phyloP scores from a whole-genome alignment of 2,113 vertebrate species.

The Onychorhynchus coronatus region DNA sequence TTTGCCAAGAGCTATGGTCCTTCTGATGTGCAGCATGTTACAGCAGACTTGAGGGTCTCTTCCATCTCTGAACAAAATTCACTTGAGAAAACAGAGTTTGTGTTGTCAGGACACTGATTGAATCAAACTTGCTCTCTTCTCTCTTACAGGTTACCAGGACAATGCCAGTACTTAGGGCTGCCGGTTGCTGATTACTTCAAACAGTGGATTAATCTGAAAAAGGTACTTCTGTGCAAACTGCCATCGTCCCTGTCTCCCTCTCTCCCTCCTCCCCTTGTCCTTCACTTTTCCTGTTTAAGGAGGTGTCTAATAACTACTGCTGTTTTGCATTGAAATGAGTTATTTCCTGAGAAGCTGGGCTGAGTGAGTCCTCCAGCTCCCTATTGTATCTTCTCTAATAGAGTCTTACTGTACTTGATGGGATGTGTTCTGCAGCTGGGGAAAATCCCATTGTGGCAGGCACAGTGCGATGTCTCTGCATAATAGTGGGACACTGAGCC shows the following conservation, averaged over 20 bases:
- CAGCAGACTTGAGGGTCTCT: slow-evolving; percentile 2
- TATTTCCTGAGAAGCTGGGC: slow-evolving; percentile 67
- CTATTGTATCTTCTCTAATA: slow-evolving; percentile 71
- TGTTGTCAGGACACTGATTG: slow-evolving; percentile 37
- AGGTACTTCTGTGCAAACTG: slow-evolving; percentile 74
- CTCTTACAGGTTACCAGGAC: slow-evolving; percentile 82
- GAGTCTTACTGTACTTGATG: slow-evolving; percentile 70
- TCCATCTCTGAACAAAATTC: slow-evolving; percentile 1
- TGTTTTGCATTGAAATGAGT: slow-evolving; percentile 90
- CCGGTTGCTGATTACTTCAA: slow-evolving; percentile 87
- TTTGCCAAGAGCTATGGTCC: background rate
- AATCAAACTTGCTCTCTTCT: slow-evolving; percentile 68
- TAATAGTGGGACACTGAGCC: slow-evolving; percentile 27
- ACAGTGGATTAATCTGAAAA: slow-evolving; percentile 89
- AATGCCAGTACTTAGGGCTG: slow-evolving; percentile 84
- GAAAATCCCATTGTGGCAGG: slow-evolving; percentile 61
- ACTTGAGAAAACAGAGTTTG: slow-evolving; percentile 62
- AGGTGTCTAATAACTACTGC: slow-evolving; percentile 78
- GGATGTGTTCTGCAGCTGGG: slow-evolving; percentile 65
- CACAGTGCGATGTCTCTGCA: background rate
- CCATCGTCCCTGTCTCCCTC: background rate
- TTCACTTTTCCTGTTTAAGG: slow-evolving; percentile 55
- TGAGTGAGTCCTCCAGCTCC: slow-evolving; percentile 47
- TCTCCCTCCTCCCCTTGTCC: background rate
- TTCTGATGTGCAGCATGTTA: slow-evolving; percentile 5